Evolutionary conservation across 2,797 vertebrate species (phyloP), one percentile per base, ranked within the genome.

Genomic region (Gallinago nigripennis): DNA sequence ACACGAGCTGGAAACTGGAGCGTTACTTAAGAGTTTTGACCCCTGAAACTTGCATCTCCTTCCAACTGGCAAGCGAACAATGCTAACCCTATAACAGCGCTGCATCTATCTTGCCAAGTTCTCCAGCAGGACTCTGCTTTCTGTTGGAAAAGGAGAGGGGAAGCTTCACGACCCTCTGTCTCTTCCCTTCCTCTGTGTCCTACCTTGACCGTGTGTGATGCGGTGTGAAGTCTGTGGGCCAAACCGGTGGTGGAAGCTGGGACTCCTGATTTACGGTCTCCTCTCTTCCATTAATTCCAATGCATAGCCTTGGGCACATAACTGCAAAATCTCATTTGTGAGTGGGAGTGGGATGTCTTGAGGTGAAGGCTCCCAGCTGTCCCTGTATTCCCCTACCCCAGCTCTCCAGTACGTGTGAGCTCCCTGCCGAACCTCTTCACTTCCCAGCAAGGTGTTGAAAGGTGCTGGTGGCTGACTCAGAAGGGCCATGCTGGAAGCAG

Each of bases 11-110:
- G 80, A 94, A 96, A 73, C 45, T 58, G 86, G 75, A 90, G 94
- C 5, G 3, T 90, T 94, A 73, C 90, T 93, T 20, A 70, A 61
- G 83, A 93, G 91, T 93, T 94, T 82, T 96, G 92, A 93, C 79
- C 96, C 89, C 17, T 87, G 76, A 92, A 84, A 92, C 77, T 46
- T 50, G 43, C 17, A 70, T 48, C 72, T 95, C 53, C 85, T 92
- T 87, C 88, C 96, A 97, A 35, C 68, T 97, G 96, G 95, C 86
- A 91, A 88, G 39, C 0, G 5, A 70, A 3, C 68, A 71, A 68
- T 50, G 35, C 75, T 41, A 5, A 25, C 45, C 8, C 12, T 45
- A 12, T 6, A 57, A 24, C 43, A 78, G 63, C 1, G n/a, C 82
- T 37, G 77, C 79, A 41, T 41, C 63, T 88, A 70, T 18, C 35